Evolutionary conservation across 2,797 vertebrate species (phyloP).

Genomic region (Echeneis naucrates): DNA sequence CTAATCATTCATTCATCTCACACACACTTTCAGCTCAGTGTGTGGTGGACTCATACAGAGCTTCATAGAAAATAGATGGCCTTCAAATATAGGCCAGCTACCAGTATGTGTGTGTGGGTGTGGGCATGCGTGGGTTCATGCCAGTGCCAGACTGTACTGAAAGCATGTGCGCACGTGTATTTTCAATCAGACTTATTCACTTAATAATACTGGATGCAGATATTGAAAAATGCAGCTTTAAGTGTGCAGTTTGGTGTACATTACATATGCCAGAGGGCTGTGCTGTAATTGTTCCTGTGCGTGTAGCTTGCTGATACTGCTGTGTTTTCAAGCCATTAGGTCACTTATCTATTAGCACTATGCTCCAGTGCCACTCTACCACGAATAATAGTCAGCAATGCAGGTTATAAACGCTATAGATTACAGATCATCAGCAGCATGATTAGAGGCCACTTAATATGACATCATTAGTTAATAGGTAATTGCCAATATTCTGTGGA

Average conservation of each 20-base stretch:
- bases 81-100: conserved; percentile 58
- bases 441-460: conserved; percentile 52
- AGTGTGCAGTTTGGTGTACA: conserved; percentile 17
- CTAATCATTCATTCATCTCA: conserved; percentile 66
- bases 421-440: conserved; percentile 54
- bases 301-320: conserved; percentile 41
- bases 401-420: conserved; percentile 48
- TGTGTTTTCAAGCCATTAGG: conserved; percentile 64
- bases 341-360: conserved; percentile 59
- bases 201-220: conserved; percentile 28
- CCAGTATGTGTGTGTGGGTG: conserved; percentile 10
- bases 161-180: conserved; percentile 8
- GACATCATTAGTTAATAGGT: conserved; percentile 33
- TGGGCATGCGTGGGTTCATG: conserved; percentile 7
- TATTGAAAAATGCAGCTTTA: conserved; percentile 8
- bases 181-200: conserved; percentile 27
- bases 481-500: conserved; percentile 46
- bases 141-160: conserved; percentile 7
- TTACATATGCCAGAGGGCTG: conserved; percentile 17
- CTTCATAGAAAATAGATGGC: conserved; percentile 60
- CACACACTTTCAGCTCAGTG: conserved; percentile 48
- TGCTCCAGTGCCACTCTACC: conserved; percentile 50
- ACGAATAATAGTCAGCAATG: conserved; percentile 52
- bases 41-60: conserved; percentile 60
- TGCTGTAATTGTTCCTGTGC: conserved; percentile 15